phyloP scores from a whole-genome alignment of 2,113 vertebrate genomes.

The Candoia aspera region DNA sequence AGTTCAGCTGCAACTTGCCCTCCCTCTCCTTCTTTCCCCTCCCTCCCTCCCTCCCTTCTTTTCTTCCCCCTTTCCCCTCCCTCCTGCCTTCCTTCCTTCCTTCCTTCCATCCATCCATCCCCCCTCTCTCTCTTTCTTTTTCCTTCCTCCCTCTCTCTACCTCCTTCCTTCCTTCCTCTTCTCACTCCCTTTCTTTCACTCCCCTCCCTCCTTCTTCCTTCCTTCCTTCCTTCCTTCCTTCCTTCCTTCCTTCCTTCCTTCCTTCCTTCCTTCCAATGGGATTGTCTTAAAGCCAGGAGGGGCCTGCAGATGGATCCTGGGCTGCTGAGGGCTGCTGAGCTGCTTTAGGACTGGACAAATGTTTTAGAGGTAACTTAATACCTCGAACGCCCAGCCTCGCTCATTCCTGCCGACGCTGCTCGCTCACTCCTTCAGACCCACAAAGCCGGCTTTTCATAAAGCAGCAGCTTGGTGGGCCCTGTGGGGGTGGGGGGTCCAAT shows the following conservation, averaged over 20 bases:
- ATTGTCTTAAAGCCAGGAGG: constrained; percentile 41
- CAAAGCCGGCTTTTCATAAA: constrained; percentile 68
- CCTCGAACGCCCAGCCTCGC: constrained; percentile 72
- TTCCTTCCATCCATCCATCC: too few relatives aligned
- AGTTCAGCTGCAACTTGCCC: neutral
- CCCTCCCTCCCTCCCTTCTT: neutral
- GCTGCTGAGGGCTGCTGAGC: constrained; percentile 36
- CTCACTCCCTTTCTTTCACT: too few relatives aligned
- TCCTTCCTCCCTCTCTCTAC: fast-evolving
- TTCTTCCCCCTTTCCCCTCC: neutral
- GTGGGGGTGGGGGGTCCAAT: neutral
- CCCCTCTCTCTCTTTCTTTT: neutral
- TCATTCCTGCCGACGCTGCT: constrained; percentile 68
- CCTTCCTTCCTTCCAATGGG: fast-evolving
- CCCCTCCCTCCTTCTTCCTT: neutral
- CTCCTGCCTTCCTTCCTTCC: too few relatives aligned
- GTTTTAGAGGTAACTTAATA: constrained; percentile 85
- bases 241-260: too few relatives aligned
- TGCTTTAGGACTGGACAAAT: constrained; percentile 70
- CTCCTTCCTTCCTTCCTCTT: too few relatives aligned
- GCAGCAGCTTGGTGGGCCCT: constrained; percentile 20
- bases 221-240: too few relatives aligned
- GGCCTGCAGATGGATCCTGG: constrained; percentile 61
- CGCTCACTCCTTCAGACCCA: constrained; percentile 52
- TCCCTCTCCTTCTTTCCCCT: neutral